Evolutionary conservation across 2,888 invertebrate genomes (phyloP).

Genomic region (Tetrapedia diversipes): DNA sequence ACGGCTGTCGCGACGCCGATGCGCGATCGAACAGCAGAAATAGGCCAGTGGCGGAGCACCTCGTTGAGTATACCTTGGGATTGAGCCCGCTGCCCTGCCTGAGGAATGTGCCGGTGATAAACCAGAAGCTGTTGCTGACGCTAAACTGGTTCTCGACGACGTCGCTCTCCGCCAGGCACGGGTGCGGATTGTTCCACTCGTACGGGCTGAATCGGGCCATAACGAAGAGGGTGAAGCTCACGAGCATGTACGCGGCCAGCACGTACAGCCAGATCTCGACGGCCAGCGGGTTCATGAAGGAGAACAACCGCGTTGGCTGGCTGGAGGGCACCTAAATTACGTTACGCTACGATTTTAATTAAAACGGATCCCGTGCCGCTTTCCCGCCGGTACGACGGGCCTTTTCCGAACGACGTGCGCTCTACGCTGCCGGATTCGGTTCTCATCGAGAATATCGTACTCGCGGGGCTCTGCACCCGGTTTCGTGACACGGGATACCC

Average conservation of each 20-base stretch:
- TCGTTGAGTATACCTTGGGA: slow-evolving; percentile 87
- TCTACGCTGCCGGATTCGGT: slow-evolving; percentile 20
- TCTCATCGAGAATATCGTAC: slow-evolving; percentile 47
- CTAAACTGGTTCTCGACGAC: slow-evolving; percentile 98
- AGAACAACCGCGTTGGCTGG: slow-evolving; percentile 94
- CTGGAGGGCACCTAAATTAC: slow-evolving; percentile 92
- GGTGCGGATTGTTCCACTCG: slow-evolving; percentile 94
- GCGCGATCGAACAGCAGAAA: slow-evolving; percentile 33
- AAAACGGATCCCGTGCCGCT: slow-evolving; percentile 76
- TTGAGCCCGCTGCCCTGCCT: slow-evolving; percentile 93
- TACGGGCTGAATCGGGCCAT: slow-evolving; percentile 98
- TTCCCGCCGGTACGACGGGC: slow-evolving; percentile 47
- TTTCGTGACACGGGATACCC: too few relatives aligned
- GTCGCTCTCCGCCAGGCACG: slow-evolving; percentile 92
- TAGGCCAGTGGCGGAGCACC: slow-evolving; percentile 67
- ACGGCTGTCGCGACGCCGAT: background rate
- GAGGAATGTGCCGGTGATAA: slow-evolving; percentile 94
- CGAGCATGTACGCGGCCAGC: slow-evolving; percentile 95
- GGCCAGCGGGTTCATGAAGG: slow-evolving; percentile 97
- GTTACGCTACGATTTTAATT: slow-evolving; percentile 82
- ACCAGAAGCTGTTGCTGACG: slow-evolving; percentile 96
- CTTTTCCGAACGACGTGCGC: slow-evolving; percentile 9
- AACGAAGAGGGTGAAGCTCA: slow-evolving; percentile 96
- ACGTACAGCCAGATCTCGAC: slow-evolving; percentile 99
- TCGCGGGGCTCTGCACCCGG: too few relatives aligned